A percentile compares a stretch with the other conserved stretches of the same genome.
Evolutionary conservation across 2,888 invertebrate species (phyloP).

Genomic region (Catocala nupta): DNA sequence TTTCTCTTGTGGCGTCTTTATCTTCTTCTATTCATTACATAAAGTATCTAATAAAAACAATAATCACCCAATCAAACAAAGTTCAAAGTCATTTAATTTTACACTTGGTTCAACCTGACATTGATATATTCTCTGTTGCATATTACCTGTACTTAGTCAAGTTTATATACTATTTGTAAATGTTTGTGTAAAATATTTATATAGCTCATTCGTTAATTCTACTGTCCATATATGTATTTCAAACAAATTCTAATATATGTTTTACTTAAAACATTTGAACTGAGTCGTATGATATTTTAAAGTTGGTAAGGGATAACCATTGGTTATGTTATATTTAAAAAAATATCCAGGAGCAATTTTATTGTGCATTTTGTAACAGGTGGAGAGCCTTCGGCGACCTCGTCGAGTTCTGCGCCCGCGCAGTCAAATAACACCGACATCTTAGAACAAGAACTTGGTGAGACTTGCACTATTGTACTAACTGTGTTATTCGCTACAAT

Average conservation of each 20-base stretch:
- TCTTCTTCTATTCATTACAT: constrained; percentile 40
- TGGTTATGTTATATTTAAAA: too few relatives aligned
- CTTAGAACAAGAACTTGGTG: constrained; percentile 80
- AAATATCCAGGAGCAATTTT: constrained; percentile 33
- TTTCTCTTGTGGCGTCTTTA: constrained; percentile 34
- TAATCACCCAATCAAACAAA: constrained; percentile 1
- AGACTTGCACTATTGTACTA: constrained; percentile 53
- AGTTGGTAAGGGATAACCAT: too few relatives aligned
- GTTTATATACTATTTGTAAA: not conserved
- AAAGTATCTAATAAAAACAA: constrained; percentile 24
- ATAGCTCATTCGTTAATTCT: too few relatives aligned
- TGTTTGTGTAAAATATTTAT: too few relatives aligned
- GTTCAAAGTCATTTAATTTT: constrained; percentile 15
- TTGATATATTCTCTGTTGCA: not conserved
- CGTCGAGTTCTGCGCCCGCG: constrained; percentile 64
- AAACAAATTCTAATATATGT: too few relatives aligned
- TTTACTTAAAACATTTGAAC: too few relatives aligned
- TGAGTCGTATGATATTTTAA: too few relatives aligned
- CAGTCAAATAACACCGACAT: constrained; percentile 66
- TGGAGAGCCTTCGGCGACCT: constrained; percentile 75
- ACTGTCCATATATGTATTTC: too few relatives aligned
- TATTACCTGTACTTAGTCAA: not conserved
- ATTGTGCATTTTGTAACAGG: constrained; percentile 64
- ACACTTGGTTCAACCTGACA: constrained; percentile 15
- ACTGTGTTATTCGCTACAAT: constrained; percentile 20